Evolutionary conservation across 2,888 invertebrate genomes (phyloP).

Genomic region (Rambutsinella grinnellia): DNA sequence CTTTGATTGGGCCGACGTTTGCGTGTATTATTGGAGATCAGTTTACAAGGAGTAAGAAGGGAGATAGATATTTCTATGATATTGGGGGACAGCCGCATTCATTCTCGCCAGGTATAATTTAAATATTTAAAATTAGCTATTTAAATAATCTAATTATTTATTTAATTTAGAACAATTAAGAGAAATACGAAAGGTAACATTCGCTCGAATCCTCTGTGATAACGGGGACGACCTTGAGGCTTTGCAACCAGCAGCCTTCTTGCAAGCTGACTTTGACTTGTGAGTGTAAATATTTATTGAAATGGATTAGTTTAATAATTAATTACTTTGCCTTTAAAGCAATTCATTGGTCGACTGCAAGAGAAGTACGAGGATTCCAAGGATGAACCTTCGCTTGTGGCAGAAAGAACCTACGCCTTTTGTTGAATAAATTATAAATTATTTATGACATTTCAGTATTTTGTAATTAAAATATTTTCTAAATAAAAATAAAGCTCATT

Average conservation of each 20-base stretch:
- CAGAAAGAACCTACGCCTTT: constrained; percentile 68
- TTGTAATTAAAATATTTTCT: too few relatives aligned
- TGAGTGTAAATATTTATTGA: constrained; percentile 54
- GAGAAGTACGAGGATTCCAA: constrained; percentile 72
- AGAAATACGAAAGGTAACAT: constrained; percentile 60
- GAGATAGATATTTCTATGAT: constrained; percentile 64
- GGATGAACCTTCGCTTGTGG: constrained; percentile 77
- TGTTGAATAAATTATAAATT: not conserved
- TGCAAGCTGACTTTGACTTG: constrained; percentile 62
- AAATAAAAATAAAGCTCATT: too few relatives aligned
- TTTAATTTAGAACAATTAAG: constrained; percentile 63
- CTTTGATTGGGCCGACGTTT: constrained; percentile 89
- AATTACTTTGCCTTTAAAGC: constrained; percentile 72
- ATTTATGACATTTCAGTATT: too few relatives aligned
- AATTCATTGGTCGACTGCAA: constrained; percentile 78
- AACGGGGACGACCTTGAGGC: constrained; percentile 75
- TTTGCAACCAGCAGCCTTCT: constrained; percentile 73
- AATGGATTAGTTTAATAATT: constrained; percentile 1
- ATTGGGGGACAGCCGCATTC: constrained; percentile 46
- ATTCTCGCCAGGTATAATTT: constrained; percentile 60
- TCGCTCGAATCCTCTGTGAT: constrained; percentile 63
- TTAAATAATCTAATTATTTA: too few relatives aligned
- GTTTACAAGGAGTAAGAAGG: constrained; percentile 60
- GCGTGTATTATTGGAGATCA: constrained; percentile 78
- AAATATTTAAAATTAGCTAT: too few relatives aligned